These are phyloP conservation scores for Drosophila arawakana DNA, from an alignment of 1,140 invertebrate species.

Conservation along the genomic window DNA sequence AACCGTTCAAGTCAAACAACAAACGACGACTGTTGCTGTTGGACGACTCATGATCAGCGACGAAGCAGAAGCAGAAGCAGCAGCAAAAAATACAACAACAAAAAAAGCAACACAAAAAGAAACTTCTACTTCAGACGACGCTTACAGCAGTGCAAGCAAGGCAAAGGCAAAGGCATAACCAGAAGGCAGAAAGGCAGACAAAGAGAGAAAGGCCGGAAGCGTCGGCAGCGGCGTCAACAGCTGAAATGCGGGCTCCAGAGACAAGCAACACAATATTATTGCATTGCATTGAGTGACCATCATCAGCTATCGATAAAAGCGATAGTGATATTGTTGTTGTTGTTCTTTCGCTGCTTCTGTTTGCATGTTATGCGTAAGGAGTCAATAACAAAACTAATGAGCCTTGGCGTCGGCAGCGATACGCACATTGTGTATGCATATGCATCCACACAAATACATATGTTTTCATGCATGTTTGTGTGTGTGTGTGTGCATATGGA, in stretches of 20 bases:
- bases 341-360: slow-evolving; percentile 29
- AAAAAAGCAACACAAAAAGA: slow-evolving; percentile 24
- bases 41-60: slow-evolving; percentile 41
- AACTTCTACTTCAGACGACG: slow-evolving; percentile 43
- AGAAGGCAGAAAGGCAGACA: slow-evolving; percentile 21
- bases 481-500: slow-evolving; percentile 13
- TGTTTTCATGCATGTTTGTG: neutral
- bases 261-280: slow-evolving; percentile 46
- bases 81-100: slow-evolving; percentile 21
- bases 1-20: slow-evolving; percentile 75
- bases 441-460: neutral
- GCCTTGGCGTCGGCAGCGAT: slow-evolving; percentile 60
- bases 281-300: slow-evolving; percentile 55
- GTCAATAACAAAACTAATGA: slow-evolving; percentile 81
- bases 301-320: slow-evolving; percentile 74
- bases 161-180: slow-evolving; percentile 17
- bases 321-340: slow-evolving; percentile 57
- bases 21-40: slow-evolving; percentile 68
- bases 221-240: slow-evolving; percentile 50
- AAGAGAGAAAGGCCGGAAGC: slow-evolving; percentile 48
- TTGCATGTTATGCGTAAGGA: slow-evolving; percentile 54
- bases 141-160: slow-evolving; percentile 31
- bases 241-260: slow-evolving; percentile 70
- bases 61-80: slow-evolving; percentile 52
- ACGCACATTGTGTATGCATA: slow-evolving; percentile 34